Evolutionary conservation across 2,888 invertebrate genomes (phyloP).

Genomic region (Embidobia sp.): DNA sequence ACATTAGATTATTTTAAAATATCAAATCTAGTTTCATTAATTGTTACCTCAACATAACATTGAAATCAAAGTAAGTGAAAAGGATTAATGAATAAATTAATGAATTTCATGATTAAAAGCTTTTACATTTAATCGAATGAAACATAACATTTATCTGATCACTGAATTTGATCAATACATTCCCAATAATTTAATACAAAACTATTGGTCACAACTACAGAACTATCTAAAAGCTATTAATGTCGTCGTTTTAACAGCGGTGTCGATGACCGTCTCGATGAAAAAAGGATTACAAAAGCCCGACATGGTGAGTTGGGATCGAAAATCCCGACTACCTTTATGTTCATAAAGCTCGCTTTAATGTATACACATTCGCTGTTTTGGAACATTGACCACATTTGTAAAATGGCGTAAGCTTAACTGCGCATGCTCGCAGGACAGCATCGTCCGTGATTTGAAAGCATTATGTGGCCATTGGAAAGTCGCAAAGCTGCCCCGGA

Average conservation of each 20-base stretch:
- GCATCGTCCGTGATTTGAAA: constrained; percentile 36
- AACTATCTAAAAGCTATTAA: not conserved
- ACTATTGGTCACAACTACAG: not conserved
- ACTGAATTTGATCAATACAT: too few species aligned
- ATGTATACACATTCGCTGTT: constrained; percentile 39
- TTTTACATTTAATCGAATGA: too few species aligned
- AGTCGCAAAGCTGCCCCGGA: constrained; percentile 47
- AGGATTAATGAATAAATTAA: too few species aligned
- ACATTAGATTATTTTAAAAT: too few species aligned
- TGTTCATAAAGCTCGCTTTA: constrained; percentile 40
- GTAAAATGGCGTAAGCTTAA: constrained; percentile 42
- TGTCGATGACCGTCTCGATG: not conserved
- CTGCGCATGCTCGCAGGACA: constrained; percentile 15
- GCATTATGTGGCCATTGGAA: constrained; percentile 49
- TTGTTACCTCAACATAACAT: too few species aligned
- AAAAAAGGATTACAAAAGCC: constrained; percentile 3
- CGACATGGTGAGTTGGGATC: constrained; percentile 11
- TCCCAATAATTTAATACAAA: not conserved
- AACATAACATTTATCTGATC: too few species aligned
- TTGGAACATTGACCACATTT: constrained; percentile 58
- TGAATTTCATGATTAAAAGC: too few species aligned
- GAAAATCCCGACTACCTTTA: constrained; percentile 27
- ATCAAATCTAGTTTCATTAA: too few species aligned
- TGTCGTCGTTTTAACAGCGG: not conserved
- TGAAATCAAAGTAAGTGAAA: too few species aligned